Evolutionary conservation across 2,888 invertebrate species (phyloP), one percentile per base, ranked within the genome.

Genomic region (Drosophila kambysellisi): DNA sequence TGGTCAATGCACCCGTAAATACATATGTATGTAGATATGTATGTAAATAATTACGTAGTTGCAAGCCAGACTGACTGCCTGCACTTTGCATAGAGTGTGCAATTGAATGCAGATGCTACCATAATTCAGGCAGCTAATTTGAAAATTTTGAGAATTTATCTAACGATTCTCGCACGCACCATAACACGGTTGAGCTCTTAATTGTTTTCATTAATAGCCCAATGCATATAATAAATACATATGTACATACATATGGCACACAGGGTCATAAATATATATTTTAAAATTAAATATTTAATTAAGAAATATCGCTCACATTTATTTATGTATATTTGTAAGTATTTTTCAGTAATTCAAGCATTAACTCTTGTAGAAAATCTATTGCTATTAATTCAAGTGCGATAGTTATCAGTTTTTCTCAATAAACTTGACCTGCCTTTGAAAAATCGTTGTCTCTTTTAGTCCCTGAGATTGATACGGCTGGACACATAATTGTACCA

Each of bases 71-170:
- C 74, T 66, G 68, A 46, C 74, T 66, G 68, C 60, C 20, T 70
- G 67, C 80, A 74, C 57, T 76, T 75, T 72, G 71, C 64, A 54
- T 33, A 67, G 73, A 77, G 65, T 81, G 79, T 73, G 88, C 89
- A 88, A 82, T 84, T 86, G 82, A 79, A 73, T 84, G 88, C 86
- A 87, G 84, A 84, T 84, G 84, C 83, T 86, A 66, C 88, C 83
- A 78, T 81, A 81, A 86, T 86, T 76, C 83, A 76, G 76, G 63
- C 77, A 54, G 81, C 88, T 84, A 84, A 84, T 84, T 83, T 88
- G 82, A 74, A 79, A 75, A 74, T 82, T 76, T 57, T 54, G 29
- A 76, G 39, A 85, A 88, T 84, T 88, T 84, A 86, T 84, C 86
- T 88, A 78, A 88, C 81, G 83, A 74, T 71, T 56, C 48, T 15